These are phyloP conservation scores for Camelus bactrianus DNA, from an alignment of 2,113 vertebrate species.

Conservation along the genomic window DNA sequence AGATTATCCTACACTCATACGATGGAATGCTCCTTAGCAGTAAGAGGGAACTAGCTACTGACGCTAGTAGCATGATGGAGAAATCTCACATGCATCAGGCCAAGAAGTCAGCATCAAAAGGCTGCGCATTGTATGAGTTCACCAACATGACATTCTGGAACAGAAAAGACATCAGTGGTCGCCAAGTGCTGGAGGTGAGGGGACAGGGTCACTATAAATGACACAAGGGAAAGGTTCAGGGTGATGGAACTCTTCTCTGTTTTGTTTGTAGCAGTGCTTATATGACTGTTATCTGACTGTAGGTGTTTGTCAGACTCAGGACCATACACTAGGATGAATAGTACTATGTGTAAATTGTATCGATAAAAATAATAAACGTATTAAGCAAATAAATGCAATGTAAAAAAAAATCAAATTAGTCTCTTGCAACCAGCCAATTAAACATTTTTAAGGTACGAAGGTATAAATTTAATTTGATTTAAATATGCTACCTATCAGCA, in stretches of 20 bases:
- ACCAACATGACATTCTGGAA: background rate
- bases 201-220: background rate
- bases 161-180: background rate
- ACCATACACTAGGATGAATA: background rate
- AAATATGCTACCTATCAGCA: background rate
- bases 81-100: background rate
- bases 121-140: background rate
- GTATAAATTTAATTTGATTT: constrained; percentile 17
- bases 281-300: background rate
- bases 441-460: background rate
- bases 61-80: background rate
- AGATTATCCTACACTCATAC: background rate
- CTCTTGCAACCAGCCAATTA: background rate
- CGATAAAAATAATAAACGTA: background rate
- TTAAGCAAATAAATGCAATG: constrained; percentile 40
- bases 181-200: background rate
- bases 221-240: background rate
- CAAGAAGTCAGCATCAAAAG: background rate
- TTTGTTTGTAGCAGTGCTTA: background rate
- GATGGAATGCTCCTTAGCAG: background rate
- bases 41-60: background rate
- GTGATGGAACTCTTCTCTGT: background rate
- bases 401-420: background rate
- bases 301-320: background rate
- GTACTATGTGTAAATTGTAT: constrained; percentile 3